Evolutionary conservation across 2,888 invertebrate genomes (phyloP).

Genomic region (Automeris io): DNA sequence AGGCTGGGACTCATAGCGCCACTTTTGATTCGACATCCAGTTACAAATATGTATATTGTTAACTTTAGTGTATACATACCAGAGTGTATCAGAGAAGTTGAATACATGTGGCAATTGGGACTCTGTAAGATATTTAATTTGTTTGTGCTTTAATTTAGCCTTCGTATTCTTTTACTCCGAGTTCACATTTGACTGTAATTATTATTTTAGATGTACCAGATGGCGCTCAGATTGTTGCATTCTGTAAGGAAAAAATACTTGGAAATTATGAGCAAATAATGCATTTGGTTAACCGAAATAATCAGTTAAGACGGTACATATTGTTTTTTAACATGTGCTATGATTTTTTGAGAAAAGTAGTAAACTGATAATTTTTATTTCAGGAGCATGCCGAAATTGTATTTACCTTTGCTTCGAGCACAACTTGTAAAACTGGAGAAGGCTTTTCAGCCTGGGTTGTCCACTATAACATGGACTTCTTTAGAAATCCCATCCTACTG

Average conservation of each 20-base stretch:
- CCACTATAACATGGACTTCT: slow-evolving; percentile 89
- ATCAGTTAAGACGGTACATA: slow-evolving; percentile 67
- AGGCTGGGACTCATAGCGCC: slow-evolving; percentile 82
- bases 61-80: slow-evolving; percentile 85
- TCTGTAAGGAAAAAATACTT: slow-evolving; percentile 83
- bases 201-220: slow-evolving; percentile 80
- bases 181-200: not conserved
- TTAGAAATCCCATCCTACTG: slow-evolving; percentile 82
- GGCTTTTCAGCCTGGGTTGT: slow-evolving; percentile 85
- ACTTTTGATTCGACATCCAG: slow-evolving; percentile 81
- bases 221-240: slow-evolving; percentile 84
- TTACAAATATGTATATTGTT: slow-evolving; percentile 79
- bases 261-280: slow-evolving; percentile 79
- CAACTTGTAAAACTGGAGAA: slow-evolving; percentile 82
- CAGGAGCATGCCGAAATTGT: slow-evolving; percentile 80
- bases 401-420: slow-evolving; percentile 82
- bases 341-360: no score
- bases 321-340: not conserved
- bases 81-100: slow-evolving; percentile 87
- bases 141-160: not conserved
- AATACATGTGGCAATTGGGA: slow-evolving; percentile 87
- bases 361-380: not conserved
- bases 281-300: slow-evolving; percentile 78
- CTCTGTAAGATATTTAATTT: slow-evolving; percentile 62
- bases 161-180: no score